phyloP scores from a whole-genome alignment of 2,113 vertebrate species.

The Mastomys coucha region DNA sequence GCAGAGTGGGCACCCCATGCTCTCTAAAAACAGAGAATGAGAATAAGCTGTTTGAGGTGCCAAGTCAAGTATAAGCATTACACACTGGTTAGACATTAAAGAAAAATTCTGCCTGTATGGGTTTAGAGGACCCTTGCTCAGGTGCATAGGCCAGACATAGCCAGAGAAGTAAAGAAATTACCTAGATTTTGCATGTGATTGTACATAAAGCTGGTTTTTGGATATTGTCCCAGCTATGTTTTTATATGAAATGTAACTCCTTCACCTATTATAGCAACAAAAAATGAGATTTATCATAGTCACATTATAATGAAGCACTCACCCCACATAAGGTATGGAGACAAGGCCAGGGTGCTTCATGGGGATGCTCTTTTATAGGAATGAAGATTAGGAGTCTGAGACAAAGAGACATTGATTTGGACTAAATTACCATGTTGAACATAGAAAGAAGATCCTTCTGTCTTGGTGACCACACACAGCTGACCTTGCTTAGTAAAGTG shows the following conservation, averaged over 20 bases:
- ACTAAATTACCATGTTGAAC: background rate
- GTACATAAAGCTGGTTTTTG: background rate
- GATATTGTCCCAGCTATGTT: background rate
- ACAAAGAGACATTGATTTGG: background rate
- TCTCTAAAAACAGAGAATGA: background rate
- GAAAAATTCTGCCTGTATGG: background rate
- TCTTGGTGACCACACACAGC: background rate
- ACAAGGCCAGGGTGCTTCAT: background rate
- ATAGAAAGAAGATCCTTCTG: slow-evolving; percentile 14
- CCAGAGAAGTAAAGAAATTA: background rate
- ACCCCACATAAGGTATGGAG: background rate
- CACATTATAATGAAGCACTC: background rate
- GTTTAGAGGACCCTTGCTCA: background rate
- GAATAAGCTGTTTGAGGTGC: background rate
- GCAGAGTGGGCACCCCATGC: background rate
- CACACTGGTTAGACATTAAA: background rate
- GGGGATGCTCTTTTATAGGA: background rate
- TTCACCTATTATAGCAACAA: background rate
- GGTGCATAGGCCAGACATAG: background rate
- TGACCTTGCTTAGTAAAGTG: background rate
- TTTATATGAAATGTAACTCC: background rate
- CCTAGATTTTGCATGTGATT: background rate
- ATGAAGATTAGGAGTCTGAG: background rate
- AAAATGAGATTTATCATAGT: background rate
- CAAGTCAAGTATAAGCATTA: background rate